phyloP scores from a whole-genome alignment of 2,888 invertebrate species.

The Ptilodon capucinus region DNA sequence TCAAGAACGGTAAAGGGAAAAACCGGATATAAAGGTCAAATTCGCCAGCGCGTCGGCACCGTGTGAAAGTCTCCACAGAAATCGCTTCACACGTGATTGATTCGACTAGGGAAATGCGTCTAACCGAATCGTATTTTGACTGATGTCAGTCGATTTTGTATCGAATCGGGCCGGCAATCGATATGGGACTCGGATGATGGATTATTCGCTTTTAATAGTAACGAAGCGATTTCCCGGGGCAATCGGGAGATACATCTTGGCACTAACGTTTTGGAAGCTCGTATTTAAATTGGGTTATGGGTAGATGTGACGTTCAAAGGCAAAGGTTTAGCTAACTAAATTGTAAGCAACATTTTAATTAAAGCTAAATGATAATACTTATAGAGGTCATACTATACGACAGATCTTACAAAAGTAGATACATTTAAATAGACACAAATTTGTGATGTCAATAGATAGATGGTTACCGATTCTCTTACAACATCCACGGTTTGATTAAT shows the following conservation, averaged over 20 bases:
- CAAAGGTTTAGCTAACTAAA: not conserved
- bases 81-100: conserved; percentile 34
- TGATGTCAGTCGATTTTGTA: conserved; percentile 41
- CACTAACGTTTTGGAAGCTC: conserved; percentile 20
- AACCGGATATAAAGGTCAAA: not conserved
- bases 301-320: not conserved
- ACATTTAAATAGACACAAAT: no score
- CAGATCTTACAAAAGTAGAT: no score
- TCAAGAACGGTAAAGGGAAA: not conserved
- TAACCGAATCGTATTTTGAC: conserved; percentile 34
- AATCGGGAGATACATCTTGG: conserved; percentile 27
- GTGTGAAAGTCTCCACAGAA: conserved; percentile 11
- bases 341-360: not conserved
- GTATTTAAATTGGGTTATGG: conserved; percentile 21
- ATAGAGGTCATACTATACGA: no score
- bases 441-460: no score
- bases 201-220: conserved; percentile 36
- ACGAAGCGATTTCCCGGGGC: conserved; percentile 22
- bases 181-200: conserved; percentile 25
- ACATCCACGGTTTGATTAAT: not conserved
- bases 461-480: not conserved
- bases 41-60: not conserved
- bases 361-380: no score
- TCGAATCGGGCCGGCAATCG: conserved; percentile 28
- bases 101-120: conserved; percentile 30